phyloP scores from a whole-genome alignment of 2,113 vertebrate genomes.

The Nicator chloris region DNA sequence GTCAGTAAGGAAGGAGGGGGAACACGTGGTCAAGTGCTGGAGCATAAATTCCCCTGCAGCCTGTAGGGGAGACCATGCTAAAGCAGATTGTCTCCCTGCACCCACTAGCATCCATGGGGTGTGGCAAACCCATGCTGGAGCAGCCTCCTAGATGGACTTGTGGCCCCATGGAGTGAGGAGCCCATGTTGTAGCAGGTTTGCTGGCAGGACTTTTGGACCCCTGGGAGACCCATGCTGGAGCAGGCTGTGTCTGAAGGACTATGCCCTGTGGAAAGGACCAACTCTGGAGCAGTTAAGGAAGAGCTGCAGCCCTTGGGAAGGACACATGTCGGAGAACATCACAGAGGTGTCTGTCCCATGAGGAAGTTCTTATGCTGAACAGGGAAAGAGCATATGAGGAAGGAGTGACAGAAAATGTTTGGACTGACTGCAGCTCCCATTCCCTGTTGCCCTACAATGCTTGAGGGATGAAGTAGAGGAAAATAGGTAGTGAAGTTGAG shows the following conservation, averaged over 20 bases:
- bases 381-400: background rate
- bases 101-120: fast-evolving
- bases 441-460: background rate
- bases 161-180: background rate
- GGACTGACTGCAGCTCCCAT: background rate
- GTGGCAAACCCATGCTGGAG: background rate
- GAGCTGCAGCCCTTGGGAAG: background rate
- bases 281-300: background rate
- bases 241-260: background rate
- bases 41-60: background rate
- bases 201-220: background rate
- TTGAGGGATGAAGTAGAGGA: fast-evolving
- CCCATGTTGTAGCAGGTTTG: fast-evolving
- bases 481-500: background rate
- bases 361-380: background rate
- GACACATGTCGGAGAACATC: background rate
- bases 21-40: background rate
- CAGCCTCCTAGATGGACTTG: background rate
- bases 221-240: fast-evolving
- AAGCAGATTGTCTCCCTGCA: background rate
- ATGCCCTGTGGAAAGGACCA: background rate
- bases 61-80: fast-evolving
- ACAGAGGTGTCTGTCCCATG: background rate
- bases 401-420: background rate
- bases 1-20: background rate